These are phyloP conservation scores for Geodia barretti DNA, from an alignment of 37 sponge, comb jelly and placozoan species.

Conservation along the genomic window DNA sequence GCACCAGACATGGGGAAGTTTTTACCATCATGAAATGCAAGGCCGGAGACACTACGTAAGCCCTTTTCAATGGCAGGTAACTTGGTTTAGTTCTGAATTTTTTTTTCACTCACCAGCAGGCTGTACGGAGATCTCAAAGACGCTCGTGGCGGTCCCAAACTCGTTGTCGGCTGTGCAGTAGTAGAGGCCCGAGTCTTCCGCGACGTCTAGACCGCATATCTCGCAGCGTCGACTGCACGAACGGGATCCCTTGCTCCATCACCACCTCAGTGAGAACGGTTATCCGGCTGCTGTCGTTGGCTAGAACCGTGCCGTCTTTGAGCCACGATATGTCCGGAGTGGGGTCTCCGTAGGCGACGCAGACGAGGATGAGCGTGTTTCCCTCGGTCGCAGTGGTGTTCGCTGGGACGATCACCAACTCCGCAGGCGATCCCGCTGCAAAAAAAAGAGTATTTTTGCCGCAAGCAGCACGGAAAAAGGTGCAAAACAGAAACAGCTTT, in stretches of 20 bases:
- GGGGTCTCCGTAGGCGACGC: conserved; percentile 26
- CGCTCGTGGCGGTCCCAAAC: too few relatives aligned
- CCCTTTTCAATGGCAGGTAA: too few relatives aligned
- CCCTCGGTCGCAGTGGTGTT: conserved; percentile 12
- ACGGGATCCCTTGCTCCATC: not conserved
- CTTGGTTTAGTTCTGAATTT: too few relatives aligned
- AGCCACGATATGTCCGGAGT: conserved; percentile 15
- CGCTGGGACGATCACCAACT: conserved; percentile 2
- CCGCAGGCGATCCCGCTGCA: not conserved
- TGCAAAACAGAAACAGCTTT: too few relatives aligned
- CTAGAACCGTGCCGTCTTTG: conserved; percentile 1
- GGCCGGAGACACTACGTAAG: too few relatives aligned
- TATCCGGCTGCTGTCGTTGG: not conserved
- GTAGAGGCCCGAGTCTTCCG: not conserved
- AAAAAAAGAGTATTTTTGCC: not conserved
- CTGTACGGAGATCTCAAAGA: too few relatives aligned
- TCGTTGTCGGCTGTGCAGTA: not conserved
- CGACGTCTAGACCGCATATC: not conserved
- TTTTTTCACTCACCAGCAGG: too few relatives aligned
- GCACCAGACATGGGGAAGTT: too few relatives aligned
- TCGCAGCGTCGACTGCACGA: conserved; percentile 29
- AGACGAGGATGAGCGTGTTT: conserved; percentile 5
- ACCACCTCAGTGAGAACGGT: conserved; percentile 3
- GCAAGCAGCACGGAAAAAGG: not conserved
- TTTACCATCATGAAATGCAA: too few relatives aligned